These are phyloP conservation scores for Melolontha melolontha DNA, from an alignment of 2,888 invertebrate genomes.

Conservation along the genomic window DNA sequence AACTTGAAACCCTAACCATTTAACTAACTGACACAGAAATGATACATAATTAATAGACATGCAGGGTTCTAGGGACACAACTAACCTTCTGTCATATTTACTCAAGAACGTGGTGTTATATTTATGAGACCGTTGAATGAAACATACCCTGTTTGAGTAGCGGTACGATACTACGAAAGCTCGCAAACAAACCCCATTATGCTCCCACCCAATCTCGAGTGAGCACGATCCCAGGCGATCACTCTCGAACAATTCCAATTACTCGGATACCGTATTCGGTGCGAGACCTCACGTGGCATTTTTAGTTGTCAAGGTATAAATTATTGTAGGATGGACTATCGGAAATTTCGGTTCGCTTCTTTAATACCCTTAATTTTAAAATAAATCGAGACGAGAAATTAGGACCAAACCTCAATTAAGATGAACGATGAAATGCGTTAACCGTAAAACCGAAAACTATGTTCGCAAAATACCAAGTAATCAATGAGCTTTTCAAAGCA, in stretches of 20 bases:
- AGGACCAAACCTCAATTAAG: conserved; percentile 24
- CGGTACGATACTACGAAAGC: conserved; percentile 42
- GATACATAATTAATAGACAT: conserved; percentile 43
- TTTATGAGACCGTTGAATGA: conserved; percentile 33
- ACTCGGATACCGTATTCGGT: conserved; percentile 14
- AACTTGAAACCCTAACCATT: too few species aligned
- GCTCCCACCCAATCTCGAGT: conserved; percentile 36
- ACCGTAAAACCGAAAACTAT: too few species aligned
- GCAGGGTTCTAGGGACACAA: conserved; percentile 47
- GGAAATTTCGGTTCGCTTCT: conserved; percentile 26
- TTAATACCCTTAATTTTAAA: conserved; percentile 26
- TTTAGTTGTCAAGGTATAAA: conserved; percentile 13
- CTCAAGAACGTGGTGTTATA: conserved; percentile 39
- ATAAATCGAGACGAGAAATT: conserved; percentile 10
- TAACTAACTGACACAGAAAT: conserved; percentile 17
- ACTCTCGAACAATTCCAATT: conserved; percentile 34
- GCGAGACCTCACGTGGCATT: conserved; percentile 32
- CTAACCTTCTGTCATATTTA: conserved; percentile 53
- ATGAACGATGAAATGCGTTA: too few species aligned
- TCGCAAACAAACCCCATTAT: conserved; percentile 36
- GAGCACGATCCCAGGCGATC: conserved; percentile 15
- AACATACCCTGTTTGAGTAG: conserved; percentile 40
- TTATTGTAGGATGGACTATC: conserved; percentile 26
- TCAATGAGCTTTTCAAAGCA: too few species aligned
- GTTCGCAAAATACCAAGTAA: too few species aligned